Percentiles rank a stretch among this genome's conserved stretches.
Evolutionary conservation across 1,140 invertebrate genomes (phyloP).

Genomic region (Heliconius melpomene): DNA sequence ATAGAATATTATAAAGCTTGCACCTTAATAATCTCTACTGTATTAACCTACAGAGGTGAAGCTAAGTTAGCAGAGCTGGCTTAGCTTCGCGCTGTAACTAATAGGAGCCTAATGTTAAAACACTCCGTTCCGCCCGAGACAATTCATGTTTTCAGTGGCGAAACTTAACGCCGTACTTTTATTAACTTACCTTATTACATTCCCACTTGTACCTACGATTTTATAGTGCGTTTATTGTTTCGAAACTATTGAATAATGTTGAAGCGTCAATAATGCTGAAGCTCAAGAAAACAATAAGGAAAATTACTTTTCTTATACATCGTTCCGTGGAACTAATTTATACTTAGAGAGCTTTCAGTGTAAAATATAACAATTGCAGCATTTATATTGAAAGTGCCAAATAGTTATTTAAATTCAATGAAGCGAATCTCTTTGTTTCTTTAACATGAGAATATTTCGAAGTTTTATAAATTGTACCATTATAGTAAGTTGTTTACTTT

Average conservation of each 20-base stretch:
- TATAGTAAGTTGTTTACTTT: not conserved
- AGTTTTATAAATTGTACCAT: not conserved
- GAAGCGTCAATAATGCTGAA: not conserved
- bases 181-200: no score
- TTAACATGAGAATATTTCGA: not conserved
- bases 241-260: not conserved
- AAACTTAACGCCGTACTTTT: no score
- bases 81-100: no score
- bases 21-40: no score
- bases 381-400: not conserved
- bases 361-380: not conserved
- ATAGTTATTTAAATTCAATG: constrained; percentile 3
- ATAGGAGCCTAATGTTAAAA: no score
- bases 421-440: not conserved
- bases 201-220: not conserved
- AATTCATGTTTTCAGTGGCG: no score
- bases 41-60: no score
- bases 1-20: no score
- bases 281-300: constrained; percentile 5
- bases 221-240: not conserved
- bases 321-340: not conserved
- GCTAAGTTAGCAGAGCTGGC: no score
- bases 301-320: not conserved
- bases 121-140: no score
- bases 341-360: not conserved